Percentiles rank a stretch among this genome's conserved stretches.
Conservation (phyloP, 30 jellyfish, hydroid and myxozoan genomes). For the Haliclystus octoradiatus region DNA sequence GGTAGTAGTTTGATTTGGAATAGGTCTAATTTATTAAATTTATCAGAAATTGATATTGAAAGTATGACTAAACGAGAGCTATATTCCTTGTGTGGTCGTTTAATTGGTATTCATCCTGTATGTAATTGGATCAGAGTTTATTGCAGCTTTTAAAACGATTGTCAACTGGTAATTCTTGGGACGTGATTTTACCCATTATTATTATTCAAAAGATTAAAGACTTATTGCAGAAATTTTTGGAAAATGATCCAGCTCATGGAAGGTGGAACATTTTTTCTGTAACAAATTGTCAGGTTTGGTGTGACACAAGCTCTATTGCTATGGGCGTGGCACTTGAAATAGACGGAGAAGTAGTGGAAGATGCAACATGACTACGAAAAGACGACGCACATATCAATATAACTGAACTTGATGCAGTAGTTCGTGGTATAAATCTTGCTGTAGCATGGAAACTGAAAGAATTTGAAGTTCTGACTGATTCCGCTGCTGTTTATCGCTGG, state of each 20-base stretch:
- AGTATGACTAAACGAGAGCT: constrained; percentile 16
- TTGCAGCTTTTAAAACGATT: constrained; percentile 11
- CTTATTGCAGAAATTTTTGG: background rate
- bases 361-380: constrained; percentile 29
- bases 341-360: constrained; percentile 14
- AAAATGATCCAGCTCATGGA: constrained; percentile 16
- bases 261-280: constrained; percentile 7
- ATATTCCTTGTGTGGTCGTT: constrained; percentile 11
- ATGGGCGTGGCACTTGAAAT: constrained; percentile 15
- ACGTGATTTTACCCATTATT: constrained; percentile 1
- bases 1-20: no score
- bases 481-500: constrained; percentile 20
- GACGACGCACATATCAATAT: no score
- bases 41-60: no score
- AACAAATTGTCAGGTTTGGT: constrained; percentile 5
- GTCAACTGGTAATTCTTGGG: constrained; percentile 10
- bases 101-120: no score
- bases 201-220: background rate
- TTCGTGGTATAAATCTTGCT: constrained; percentile 13
- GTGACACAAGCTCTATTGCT: constrained; percentile 28
- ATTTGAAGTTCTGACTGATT: constrained; percentile 8
- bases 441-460: constrained; percentile 8
- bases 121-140: constrained; percentile 13
- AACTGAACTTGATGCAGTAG: constrained; percentile 17
- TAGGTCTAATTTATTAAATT: no score